Conservation (phyloP, 2,797 vertebrate species). For the Danio choprae region DNA sequence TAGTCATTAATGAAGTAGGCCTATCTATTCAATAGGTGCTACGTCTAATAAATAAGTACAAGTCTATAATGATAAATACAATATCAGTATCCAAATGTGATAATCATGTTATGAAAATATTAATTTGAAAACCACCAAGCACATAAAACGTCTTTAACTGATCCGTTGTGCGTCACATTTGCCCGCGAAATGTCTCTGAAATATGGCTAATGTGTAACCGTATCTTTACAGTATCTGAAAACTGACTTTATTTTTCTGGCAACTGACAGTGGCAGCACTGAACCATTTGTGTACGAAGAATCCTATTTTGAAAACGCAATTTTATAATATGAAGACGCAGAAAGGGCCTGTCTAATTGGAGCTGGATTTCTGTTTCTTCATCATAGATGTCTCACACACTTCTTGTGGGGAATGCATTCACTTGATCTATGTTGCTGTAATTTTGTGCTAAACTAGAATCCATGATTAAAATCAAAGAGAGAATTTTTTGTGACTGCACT, state of each 20-base stretch:
- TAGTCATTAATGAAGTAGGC: no score
- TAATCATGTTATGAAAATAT: no score
- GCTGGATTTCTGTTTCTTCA: constrained; percentile 53
- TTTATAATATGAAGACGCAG: constrained; percentile 9
- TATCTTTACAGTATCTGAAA: not conserved
- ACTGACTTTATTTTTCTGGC: not conserved
- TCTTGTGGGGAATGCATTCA: constrained; percentile 83
- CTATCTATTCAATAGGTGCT: no score
- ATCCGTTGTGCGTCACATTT: not conserved
- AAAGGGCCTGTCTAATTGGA: not conserved
- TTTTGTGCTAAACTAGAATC: constrained; percentile 83
- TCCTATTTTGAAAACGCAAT: not conserved
- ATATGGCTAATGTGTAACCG: not conserved
- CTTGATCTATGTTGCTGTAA: constrained; percentile 86
- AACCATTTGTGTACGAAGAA: not conserved
- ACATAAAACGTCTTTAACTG: no score
- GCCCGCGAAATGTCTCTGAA: not conserved
- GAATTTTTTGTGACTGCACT: constrained; percentile 86
- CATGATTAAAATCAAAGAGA: constrained; percentile 64
- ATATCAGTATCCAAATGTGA: no score
- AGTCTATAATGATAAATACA: no score
- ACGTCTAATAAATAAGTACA: no score
- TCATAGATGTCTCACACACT: constrained; percentile 75
- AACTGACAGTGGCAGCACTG: not conserved
- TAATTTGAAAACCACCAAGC: no score